Base-by-base conservation (phyloP, 53 echinoderm and acorn worm species). In the Pentamera pediparva region DNA sequence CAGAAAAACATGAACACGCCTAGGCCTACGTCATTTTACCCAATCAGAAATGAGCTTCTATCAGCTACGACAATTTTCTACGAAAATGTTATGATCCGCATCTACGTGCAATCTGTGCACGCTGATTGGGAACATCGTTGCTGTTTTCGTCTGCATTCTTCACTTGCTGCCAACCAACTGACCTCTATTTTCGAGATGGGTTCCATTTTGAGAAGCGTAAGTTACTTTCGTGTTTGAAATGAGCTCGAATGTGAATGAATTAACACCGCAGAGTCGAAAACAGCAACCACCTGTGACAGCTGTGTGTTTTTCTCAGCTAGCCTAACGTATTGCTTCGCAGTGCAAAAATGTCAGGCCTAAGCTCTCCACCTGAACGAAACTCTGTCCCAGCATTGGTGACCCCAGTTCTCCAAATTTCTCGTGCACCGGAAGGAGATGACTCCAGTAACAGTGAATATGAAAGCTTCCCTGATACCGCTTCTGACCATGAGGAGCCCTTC, bases 401-500 rank as follows among this genome's bases (percentile, higher is more conserved):
- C 75, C 87, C 82, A 39, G 63, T 84, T 39, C 83, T 90, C 6
- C 90, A 90, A n/a, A 86, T 90, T 30, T 83, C 83, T 35, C 79
- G 83, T 48, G 65, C 86, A 33, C 83, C 87, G 45, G 83, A 83
- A 41, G 56, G 55, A 65, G 83, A 83, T 39, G 78, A 76, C 15
- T 78, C 78, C 26, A 76, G 76, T 37, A 49, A 69, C 12, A 78
- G 77, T 61, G 83, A 69, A 19, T 78, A 84, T 62, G 84, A 84
- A 20, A 84, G 84, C 63, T 83, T 76, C 32, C 73, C 73, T 30
- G 70, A 69, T 40, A 54, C 73, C 21, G 33, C 52, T 22, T 72
- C 73, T 18, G 73, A 72, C 12, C 52, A 49, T 22, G 88, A 80
- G 32, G 84, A 40, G 10, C 30, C 49, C 2, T 62, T 55, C 73